Evolutionary conservation across 1,140 invertebrate genomes (phyloP).

Genomic region (Cryptotermes secundus): DNA sequence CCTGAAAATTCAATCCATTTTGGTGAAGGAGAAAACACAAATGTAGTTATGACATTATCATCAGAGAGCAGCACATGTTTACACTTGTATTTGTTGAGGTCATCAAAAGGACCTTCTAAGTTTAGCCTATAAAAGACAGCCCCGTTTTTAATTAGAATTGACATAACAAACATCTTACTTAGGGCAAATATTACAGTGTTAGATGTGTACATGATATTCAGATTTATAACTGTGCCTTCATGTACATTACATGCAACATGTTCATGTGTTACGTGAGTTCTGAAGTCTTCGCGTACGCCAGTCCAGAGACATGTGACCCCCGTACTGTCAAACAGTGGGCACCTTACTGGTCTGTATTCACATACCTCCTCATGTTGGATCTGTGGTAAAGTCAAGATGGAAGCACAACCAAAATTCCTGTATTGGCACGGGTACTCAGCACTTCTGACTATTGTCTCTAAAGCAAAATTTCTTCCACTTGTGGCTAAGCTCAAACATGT

Average conservation of each 20-base stretch:
- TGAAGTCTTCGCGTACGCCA: not conserved
- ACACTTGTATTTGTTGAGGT: not conserved
- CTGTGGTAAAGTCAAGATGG: not conserved
- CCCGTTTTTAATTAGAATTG: not conserved
- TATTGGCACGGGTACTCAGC: not conserved
- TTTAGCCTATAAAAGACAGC: not conserved
- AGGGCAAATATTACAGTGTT: not conserved
- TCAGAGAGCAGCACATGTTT: not conserved
- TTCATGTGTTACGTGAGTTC: not conserved
- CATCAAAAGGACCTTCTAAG: not conserved
- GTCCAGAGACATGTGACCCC: not conserved
- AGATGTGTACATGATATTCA: not conserved
- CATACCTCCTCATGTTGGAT: not conserved
- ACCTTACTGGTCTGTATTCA: not conserved
- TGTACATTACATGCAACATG: not conserved
- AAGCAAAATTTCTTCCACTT: not conserved
- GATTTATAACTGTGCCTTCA: not conserved
- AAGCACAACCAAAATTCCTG: not conserved
- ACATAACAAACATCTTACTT: not conserved
- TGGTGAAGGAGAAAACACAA: not conserved
- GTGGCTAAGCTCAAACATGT: not conserved
- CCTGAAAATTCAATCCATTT: not conserved
- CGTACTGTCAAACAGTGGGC: not conserved
- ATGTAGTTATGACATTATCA: not conserved
- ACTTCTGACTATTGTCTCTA: not conserved